These are phyloP conservation scores for Myopa tessellatipennis DNA, from an alignment of 2,888 invertebrate species.

Conservation along the genomic window DNA sequence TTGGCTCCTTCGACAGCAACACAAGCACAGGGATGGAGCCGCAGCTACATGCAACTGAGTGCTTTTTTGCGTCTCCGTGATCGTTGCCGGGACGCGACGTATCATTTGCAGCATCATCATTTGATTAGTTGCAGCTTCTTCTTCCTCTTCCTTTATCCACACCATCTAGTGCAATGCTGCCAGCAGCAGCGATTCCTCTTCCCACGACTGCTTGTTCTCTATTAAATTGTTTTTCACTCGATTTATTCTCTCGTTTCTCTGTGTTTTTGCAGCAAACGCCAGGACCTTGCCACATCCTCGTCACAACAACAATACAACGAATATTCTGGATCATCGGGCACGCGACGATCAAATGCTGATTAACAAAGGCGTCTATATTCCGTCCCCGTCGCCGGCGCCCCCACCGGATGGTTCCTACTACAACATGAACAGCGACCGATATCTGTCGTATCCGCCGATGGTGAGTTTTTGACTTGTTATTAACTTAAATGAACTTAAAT, in stretches of 20 bases:
- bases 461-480: slow-evolving; percentile 53
- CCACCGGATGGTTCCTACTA: slow-evolving; percentile 83
- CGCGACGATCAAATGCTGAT: slow-evolving; percentile 69
- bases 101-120: background rate
- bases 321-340: slow-evolving; percentile 60
- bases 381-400: slow-evolving; percentile 77
- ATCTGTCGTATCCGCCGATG: slow-evolving; percentile 82
- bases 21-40: no score
- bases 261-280: slow-evolving; percentile 61
- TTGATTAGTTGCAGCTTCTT: background rate
- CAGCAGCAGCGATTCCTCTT: background rate
- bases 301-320: slow-evolving; percentile 62
- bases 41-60: no score
- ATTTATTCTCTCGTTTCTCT: slow-evolving; percentile 4
- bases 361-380: slow-evolving; percentile 66
- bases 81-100: background rate
- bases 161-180: background rate
- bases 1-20: no score
- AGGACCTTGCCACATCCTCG: slow-evolving; percentile 68
- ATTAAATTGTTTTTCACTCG: slow-evolving; percentile 6
- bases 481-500: background rate
- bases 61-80: background rate
- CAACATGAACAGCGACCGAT: slow-evolving; percentile 83
- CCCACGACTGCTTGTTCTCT: background rate
- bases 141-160: background rate